Base-by-base conservation (phyloP, 2,113 vertebrate species). In the Holacanthus passer region DNA sequence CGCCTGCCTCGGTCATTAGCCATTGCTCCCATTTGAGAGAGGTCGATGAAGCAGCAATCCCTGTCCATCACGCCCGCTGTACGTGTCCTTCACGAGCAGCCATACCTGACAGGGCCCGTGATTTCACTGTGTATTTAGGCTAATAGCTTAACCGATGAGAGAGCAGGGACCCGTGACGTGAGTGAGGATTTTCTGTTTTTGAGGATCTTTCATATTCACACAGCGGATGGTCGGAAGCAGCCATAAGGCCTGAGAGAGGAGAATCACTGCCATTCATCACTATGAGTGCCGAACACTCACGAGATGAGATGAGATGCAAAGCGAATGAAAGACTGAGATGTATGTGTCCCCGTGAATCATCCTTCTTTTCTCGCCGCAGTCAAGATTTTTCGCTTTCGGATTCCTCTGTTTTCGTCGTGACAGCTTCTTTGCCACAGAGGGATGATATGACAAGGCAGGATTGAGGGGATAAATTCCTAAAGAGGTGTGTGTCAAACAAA, bases 11-110 rank as follows among this genome's bases (percentile, higher is more conserved):
- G 24, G 87, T 88, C 76, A 88, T 90, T 85, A 85, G 69, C 77
- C 79, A 82, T 86, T 83, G 84, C 55, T 77, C 73, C 80, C 65
- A 66, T 84, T 86, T 91, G 60, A 29, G 58, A 81, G 73, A 89
- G 86, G 87, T 81, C 71, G 41, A 84, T 84, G 84, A 79, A 70
- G 82, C 81, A 56, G 59, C 73, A 29, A 85, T 72, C 22, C 12
- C 29, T 2, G 52, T n/a, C 72, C 81, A 66, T 90, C 64, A 78
- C 12, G 8, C 53, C 45, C 10, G 63, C 63, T 24, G 31, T 58
- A 80, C 48, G 22, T 55, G 73, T 79, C 86, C 81, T 88, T 91
- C 81, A 86, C 77, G 47, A 19, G 59, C 70, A 72, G 48, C 81
- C 65, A 14, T 73, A 76, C 64, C 62, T 79, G 59, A 80, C 47